Evolutionary conservation across 2,113 vertebrate species (phyloP).

Genomic region (Isurus oxyrinchus): DNA sequence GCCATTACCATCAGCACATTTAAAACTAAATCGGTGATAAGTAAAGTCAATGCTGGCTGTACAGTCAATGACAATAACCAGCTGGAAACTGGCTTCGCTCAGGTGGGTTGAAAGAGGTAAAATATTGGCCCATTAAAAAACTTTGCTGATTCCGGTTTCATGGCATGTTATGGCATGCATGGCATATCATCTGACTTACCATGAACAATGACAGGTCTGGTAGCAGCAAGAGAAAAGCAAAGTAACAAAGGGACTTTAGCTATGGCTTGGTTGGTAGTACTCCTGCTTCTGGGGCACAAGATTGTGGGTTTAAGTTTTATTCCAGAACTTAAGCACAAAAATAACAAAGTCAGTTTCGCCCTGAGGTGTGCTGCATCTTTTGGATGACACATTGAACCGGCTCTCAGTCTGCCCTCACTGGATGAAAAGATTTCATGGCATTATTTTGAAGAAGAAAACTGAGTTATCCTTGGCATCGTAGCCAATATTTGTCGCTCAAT

Average conservation of each 20-base stretch:
- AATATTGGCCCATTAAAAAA: background rate
- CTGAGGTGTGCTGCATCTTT: too few species aligned
- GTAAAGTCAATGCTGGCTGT: background rate
- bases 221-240: background rate
- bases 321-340: too few species aligned
- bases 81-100: background rate
- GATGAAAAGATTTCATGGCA: too few species aligned
- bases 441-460: too few species aligned
- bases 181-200: background rate
- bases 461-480: too few species aligned
- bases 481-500: too few species aligned
- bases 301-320: background rate
- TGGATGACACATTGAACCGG: too few species aligned
- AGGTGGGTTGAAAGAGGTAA: background rate
- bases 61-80: background rate
- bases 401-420: too few species aligned
- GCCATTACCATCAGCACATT: background rate
- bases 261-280: too few species aligned
- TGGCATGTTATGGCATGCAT: background rate
- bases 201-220: background rate
- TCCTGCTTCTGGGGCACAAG: too few species aligned
- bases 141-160: background rate
- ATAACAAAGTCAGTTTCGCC: too few species aligned
- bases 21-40: background rate
- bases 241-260: background rate